A percentile compares a stretch with the other conserved stretches of the same genome.
Conservation (phyloP, 2,888 invertebrate genomes). For the Stenichneumon culpator region DNA sequence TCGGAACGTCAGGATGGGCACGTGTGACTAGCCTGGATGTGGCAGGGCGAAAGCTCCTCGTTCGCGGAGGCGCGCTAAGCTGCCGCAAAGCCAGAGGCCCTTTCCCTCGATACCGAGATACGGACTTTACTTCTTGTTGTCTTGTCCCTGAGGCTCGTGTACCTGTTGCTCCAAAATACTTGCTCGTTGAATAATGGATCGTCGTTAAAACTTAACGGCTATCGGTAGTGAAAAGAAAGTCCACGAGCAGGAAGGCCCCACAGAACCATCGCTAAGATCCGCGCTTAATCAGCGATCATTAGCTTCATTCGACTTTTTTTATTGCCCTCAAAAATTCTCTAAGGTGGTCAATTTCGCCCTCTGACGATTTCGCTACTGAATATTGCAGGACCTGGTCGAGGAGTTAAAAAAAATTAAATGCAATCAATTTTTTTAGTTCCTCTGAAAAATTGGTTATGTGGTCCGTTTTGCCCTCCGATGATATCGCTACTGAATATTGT, state of each 20-base stretch:
- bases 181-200: conserved; percentile 82
- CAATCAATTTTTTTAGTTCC: too few species aligned
- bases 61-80: conserved; percentile 53
- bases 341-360: too few species aligned
- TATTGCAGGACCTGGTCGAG: too few species aligned
- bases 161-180: conserved; percentile 83
- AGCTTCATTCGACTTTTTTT: neutral
- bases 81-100: conserved; percentile 68
- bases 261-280: neutral
- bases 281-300: conserved; percentile 2
- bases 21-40: conserved; percentile 54
- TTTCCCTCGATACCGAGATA: conserved; percentile 80
- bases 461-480: too few species aligned
- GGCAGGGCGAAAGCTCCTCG: conserved; percentile 34
- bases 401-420: too few species aligned
- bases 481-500: too few species aligned
- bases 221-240: conserved; percentile 1
- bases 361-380: too few species aligned
- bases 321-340: too few species aligned
- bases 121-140: conserved; percentile 78
- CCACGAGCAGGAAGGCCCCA: neutral
- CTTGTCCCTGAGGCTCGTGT: conserved; percentile 67
- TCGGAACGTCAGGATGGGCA: neutral
- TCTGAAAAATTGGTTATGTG: too few species aligned
- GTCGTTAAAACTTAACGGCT: conserved; percentile 26